Evolutionary conservation across 2,888 invertebrate species (phyloP).

Genomic region (Nymphalis urticae): DNA sequence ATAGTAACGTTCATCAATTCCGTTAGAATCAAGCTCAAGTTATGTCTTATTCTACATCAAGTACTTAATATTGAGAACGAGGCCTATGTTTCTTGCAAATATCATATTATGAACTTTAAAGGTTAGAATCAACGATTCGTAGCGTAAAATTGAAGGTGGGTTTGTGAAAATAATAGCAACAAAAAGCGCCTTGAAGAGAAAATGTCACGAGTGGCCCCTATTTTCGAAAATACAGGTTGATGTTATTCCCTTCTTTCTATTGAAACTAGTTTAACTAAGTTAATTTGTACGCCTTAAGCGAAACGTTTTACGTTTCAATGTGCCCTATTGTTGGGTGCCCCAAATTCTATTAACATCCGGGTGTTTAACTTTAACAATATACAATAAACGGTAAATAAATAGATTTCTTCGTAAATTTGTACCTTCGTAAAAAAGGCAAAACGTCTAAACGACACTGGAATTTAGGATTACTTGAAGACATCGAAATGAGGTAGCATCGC

Average conservation of each 20-base stretch:
- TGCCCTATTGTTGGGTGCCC: slow-evolving; percentile 63
- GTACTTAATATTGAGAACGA: not conserved
- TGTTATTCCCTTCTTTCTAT: slow-evolving; percentile 33
- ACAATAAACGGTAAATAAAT: slow-evolving; percentile 48
- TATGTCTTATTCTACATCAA: not conserved
- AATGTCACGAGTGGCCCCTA: slow-evolving; percentile 35
- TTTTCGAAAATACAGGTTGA: slow-evolving; percentile 20
- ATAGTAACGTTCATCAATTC: too few species aligned
- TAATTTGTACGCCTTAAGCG: slow-evolving; percentile 66
- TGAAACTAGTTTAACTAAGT: slow-evolving; percentile 39
- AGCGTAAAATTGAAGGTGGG: slow-evolving; percentile 30
- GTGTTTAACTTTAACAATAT: slow-evolving; percentile 57
- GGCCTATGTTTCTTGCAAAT: slow-evolving; percentile 57
- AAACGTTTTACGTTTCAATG: slow-evolving; percentile 66
- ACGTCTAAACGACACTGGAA: not conserved
- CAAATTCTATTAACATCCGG: slow-evolving; percentile 64
- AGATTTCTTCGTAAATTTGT: slow-evolving; percentile 36
- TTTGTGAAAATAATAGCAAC: slow-evolving; percentile 22
- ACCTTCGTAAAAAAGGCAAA: not conserved
- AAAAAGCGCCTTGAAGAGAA: slow-evolving; percentile 22
- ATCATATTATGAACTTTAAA: slow-evolving; percentile 76
- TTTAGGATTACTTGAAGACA: not conserved
- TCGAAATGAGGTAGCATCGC: slow-evolving; percentile 7
- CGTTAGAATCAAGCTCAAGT: not conserved
- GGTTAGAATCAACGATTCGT: slow-evolving; percentile 63